Evolutionary conservation across 2,888 invertebrate genomes (phyloP), one percentile per base, ranked within the genome.

Genomic region (Xanthorhoe designata): DNA sequence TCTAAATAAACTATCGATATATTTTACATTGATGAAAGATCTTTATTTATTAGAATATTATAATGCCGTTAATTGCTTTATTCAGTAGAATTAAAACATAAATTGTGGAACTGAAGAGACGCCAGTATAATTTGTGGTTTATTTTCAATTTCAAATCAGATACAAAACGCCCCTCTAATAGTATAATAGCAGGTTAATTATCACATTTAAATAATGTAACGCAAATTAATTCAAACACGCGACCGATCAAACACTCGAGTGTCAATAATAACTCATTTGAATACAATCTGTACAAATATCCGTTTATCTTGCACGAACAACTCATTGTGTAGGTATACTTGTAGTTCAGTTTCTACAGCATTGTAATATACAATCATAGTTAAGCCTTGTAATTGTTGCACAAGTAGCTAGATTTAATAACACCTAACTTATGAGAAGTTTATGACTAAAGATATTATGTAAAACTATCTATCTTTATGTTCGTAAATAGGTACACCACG

Each of bases 141-240:
- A 18, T 52, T 57, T 7, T 53, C 47, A 56, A 52, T 18, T 78
- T 73, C 68, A 74, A 79, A 78, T 75, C 75, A 79, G 75, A 77
- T 72, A 42, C 53, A 79, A 72, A 76, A 81, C 84, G 81, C 84
- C 83, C 78, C 78, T 75, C 78, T 85, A 83, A 85, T 85, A 78
- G 83, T 79, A 82, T 85, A 85, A 86, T 86, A 82, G 80, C 77
- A 75, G 80, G 45, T 82, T 83, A 83, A 89, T 89, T 88, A 87
- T 82, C 80, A 74, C 79, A 89, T 88, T 88, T 85, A 84, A 86
- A 87, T 89, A 89, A 88, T 88, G 81, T 76, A 79, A 88, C 82
- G 85, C 85, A 85, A 87, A 88, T 89, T 80, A 82, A 89, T 89
- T 86, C 89, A 78, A 74, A 74, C 86, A 88, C 86, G 86, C 87